Conservation (phyloP, 2,113 vertebrate genomes). For the Climacteris rufus region DNA sequence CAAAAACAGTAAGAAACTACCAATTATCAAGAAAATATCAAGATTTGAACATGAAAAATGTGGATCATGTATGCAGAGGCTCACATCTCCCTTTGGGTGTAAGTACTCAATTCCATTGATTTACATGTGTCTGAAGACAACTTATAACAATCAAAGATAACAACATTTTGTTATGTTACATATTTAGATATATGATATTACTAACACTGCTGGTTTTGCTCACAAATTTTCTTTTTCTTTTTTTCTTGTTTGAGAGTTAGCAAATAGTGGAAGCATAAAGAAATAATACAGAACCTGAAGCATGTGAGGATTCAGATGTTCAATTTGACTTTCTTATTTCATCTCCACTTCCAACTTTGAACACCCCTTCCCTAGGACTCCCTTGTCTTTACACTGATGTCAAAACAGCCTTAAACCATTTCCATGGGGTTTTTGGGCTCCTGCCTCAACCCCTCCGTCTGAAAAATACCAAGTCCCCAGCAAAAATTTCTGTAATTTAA, state of each 20-base stretch:
- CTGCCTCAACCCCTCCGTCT: background rate
- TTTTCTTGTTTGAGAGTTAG: background rate
- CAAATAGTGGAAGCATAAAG: background rate
- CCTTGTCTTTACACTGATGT: background rate
- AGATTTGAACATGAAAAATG: background rate
- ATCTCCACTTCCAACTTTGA: background rate
- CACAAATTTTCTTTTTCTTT: background rate
- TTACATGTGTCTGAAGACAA: background rate
- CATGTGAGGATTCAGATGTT: background rate
- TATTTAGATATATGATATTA: background rate
- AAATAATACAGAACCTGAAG: background rate
- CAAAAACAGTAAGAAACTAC: background rate
- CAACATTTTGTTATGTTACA: background rate
- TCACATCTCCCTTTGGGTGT: background rate
- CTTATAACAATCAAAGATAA: background rate
- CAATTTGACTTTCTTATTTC: background rate
- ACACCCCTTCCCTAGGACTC: background rate
- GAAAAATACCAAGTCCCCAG: accelerated
- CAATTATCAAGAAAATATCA: background rate
- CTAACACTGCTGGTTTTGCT: background rate
- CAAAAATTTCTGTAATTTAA: background rate
- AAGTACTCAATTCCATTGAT: background rate
- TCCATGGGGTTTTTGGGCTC: background rate
- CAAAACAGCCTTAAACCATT: background rate
- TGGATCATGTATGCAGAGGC: background rate